These are phyloP conservation scores for Macrosteles quadrilineatus DNA, from an alignment of 1,140 invertebrate genomes.

Conservation along the genomic window DNA sequence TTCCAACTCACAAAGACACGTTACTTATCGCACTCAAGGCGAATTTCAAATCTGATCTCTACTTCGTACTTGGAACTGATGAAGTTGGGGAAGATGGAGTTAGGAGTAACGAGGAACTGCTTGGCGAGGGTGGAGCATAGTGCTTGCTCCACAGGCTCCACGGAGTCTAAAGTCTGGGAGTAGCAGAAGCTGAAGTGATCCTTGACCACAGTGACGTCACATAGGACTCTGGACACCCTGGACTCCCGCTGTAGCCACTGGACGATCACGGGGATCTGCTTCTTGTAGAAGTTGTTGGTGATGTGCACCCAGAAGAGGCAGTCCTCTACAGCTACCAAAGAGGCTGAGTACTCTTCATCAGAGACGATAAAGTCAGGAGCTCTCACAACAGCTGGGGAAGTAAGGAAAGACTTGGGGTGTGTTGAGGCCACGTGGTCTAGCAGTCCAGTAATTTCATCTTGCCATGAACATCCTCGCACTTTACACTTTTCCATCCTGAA, in stretches of 20 bases:
- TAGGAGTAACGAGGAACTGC: conserved; percentile 7
- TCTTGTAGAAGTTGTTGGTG: conserved; percentile 14
- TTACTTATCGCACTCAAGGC: neutral
- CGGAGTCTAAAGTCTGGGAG: neutral
- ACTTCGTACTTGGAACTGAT: neutral
- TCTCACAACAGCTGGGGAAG: neutral
- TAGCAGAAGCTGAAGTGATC: neutral
- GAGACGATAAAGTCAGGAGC: neutral
- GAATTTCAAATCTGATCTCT: neutral
- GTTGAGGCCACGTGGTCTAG: neutral
- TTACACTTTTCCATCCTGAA: neutral
- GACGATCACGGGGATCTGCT: neutral
- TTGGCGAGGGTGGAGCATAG: conserved; percentile 2
- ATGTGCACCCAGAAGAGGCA: conserved; percentile 1
- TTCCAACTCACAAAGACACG: no score
- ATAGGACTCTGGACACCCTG: neutral
- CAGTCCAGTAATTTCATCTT: neutral
- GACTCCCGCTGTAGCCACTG: neutral
- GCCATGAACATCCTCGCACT: conserved; percentile 3
- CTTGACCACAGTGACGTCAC: neutral
- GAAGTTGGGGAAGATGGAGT: conserved; percentile 4
- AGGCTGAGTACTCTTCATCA: neutral
- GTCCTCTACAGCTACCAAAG: neutral
- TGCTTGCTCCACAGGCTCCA: neutral
- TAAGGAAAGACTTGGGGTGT: neutral